These are phyloP conservation scores for Progne subis DNA, from an alignment of 2,113 vertebrate species.

Conservation along the genomic window DNA sequence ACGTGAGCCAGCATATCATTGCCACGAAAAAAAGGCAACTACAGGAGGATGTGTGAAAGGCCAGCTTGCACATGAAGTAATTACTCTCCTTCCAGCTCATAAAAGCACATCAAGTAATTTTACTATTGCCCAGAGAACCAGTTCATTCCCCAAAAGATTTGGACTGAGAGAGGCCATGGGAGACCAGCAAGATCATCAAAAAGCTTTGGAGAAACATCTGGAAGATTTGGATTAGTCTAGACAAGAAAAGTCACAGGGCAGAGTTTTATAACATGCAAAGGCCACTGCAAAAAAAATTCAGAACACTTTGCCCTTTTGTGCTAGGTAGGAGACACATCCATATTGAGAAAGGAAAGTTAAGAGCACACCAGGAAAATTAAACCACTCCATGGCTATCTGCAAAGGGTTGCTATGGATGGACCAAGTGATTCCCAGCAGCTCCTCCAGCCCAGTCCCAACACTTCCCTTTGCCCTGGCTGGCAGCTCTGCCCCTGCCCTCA, in stretches of 20 bases:
- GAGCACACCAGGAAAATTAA: neutral
- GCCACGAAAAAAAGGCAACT: neutral
- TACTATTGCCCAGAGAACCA: neutral
- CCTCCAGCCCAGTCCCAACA: neutral
- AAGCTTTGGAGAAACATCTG: neutral
- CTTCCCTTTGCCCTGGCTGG: neutral
- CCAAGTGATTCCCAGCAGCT: neutral
- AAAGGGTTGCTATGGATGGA: neutral
- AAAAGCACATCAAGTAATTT: conserved; percentile 1
- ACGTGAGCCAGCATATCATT: neutral
- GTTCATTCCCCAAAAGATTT: neutral
- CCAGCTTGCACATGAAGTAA: neutral
- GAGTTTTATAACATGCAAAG: neutral
- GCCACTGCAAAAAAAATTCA: neutral
- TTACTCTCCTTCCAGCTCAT: neutral
- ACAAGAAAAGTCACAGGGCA: neutral
- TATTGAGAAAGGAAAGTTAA: neutral
- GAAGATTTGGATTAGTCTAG: neutral
- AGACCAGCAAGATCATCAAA: neutral
- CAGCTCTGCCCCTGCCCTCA: neutral
- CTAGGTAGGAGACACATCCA: neutral
- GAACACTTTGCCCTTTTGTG: neutral
- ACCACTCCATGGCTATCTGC: neutral
- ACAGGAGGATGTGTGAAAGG: neutral
- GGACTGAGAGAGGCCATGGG: neutral